phyloP scores from a whole-genome alignment of 2,797 vertebrate genomes.

The Enoplosus armatus region DNA sequence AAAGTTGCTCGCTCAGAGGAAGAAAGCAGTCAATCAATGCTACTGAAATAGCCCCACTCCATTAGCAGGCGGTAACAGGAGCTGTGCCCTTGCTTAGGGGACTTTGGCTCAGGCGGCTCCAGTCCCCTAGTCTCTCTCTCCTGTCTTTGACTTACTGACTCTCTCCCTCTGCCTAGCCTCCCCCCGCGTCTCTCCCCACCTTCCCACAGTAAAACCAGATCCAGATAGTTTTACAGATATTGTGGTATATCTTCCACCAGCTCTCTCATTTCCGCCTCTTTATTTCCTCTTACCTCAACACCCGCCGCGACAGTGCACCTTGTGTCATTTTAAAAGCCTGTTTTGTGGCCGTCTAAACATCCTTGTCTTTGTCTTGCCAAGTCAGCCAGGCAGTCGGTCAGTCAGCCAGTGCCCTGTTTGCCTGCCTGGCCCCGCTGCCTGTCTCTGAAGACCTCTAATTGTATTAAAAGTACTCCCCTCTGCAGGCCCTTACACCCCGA shows the following conservation, averaged over 20 bases:
- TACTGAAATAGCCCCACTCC: slow-evolving; percentile 89
- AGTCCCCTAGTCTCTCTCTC: slow-evolving; percentile 74
- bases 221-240: slow-evolving; percentile 78
- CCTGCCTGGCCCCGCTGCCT: slow-evolving; percentile 62
- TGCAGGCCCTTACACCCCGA: slow-evolving; percentile 78
- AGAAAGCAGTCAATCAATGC: slow-evolving; percentile 90
- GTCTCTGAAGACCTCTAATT: slow-evolving; percentile 86
- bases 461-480: slow-evolving; percentile 83
- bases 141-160: slow-evolving; percentile 71
- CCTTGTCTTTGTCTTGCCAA: slow-evolving; percentile 63
- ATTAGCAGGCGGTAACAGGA: slow-evolving; percentile 89
- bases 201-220: slow-evolving; percentile 70
- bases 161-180: slow-evolving; percentile 45
- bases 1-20: slow-evolving; percentile 87
- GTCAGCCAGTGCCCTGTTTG: slow-evolving; percentile 63
- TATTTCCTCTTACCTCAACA: slow-evolving; percentile 70
- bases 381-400: slow-evolving; percentile 60
- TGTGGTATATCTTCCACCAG: slow-evolving; percentile 64
- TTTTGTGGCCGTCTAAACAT: slow-evolving; percentile 65
- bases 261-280: slow-evolving; percentile 68
- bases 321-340: slow-evolving; percentile 69
- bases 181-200: slow-evolving; percentile 19
- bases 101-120: slow-evolving; percentile 82
- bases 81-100: slow-evolving; percentile 88
- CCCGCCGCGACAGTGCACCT: slow-evolving; percentile 42